A percentile compares a stretch with the other conserved stretches of the same genome.
These are phyloP conservation scores for Acronicta alni DNA, from an alignment of 2,888 invertebrate species.

Conservation along the genomic window DNA sequence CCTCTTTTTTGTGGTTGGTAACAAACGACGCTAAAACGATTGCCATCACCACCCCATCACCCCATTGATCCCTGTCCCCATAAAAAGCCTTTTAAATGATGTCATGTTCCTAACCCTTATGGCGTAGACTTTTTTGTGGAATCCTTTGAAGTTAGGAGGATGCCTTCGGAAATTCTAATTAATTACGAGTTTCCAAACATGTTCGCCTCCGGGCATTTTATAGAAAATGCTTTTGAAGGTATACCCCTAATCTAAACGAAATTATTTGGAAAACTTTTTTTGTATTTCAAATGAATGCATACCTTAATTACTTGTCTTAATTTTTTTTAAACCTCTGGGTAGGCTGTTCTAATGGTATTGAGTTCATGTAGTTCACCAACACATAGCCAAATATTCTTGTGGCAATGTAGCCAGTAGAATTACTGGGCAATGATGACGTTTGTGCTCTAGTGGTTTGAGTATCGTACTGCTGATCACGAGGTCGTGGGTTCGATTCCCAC, in stretches of 20 bases:
- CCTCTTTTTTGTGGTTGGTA: not conserved
- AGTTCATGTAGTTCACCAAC: too few species aligned
- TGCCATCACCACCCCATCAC: constrained; percentile 5
- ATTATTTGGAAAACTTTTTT: not conserved
- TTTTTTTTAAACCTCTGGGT: too few species aligned
- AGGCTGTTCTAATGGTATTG: too few species aligned
- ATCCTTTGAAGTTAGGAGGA: constrained; percentile 50
- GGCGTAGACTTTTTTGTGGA: constrained; percentile 38
- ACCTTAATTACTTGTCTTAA: too few species aligned
- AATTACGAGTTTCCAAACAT: constrained; percentile 41
- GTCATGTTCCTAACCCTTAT: constrained; percentile 33
- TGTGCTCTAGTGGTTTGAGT: too few species aligned
- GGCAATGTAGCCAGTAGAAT: too few species aligned
- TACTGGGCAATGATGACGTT: too few species aligned
- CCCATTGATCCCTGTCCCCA: constrained; percentile 6
- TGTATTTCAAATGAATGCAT: too few species aligned
- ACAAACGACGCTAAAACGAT: constrained; percentile 5
- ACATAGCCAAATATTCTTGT: too few species aligned
- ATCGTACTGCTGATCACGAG: too few species aligned
- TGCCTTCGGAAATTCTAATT: constrained; percentile 48
- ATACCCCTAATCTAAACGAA: not conserved
- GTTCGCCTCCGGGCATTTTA: constrained; percentile 9
- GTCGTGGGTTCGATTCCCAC: too few species aligned
- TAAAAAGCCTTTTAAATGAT: constrained; percentile 40
- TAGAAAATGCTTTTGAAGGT: constrained; percentile 40